phyloP scores from a whole-genome alignment of 30 jellyfish, hydroid and myxozoan species.

The Aurelia aurita complex sp. Pacific region DNA sequence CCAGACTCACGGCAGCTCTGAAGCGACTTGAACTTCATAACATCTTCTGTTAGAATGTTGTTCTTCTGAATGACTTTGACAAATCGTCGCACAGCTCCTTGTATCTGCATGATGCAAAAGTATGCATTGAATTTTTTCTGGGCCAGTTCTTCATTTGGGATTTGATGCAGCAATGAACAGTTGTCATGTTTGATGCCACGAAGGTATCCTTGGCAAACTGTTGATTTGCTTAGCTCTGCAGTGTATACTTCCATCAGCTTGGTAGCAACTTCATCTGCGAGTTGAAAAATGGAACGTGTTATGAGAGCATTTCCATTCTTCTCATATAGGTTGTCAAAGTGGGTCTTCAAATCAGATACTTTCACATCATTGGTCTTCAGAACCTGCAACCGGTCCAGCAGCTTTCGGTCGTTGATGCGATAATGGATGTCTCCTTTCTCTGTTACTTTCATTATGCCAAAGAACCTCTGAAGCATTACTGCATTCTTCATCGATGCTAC shows the following conservation, averaged over 20 bases:
- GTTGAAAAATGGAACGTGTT: background rate
- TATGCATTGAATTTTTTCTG: constrained; percentile 34
- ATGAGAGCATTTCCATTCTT: constrained; percentile 18
- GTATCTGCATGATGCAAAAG: constrained; percentile 38
- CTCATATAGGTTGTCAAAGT: constrained; percentile 3
- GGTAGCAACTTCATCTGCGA: constrained; percentile 7
- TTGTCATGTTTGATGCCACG: constrained; percentile 35
- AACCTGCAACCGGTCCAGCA: constrained; percentile 2
- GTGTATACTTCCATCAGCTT: constrained; percentile 16
- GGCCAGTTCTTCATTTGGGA: constrained; percentile 13
- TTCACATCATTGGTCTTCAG: background rate
- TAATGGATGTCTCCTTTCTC: constrained; percentile 1
- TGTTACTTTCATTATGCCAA: constrained; percentile 34
- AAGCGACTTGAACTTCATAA: background rate
- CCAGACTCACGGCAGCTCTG: background rate
- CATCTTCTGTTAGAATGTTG: background rate
- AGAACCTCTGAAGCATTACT: constrained; percentile 26
- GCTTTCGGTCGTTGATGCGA: constrained; percentile 15
- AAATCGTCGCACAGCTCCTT: constrained; percentile 21
- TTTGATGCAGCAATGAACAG: constrained; percentile 17
- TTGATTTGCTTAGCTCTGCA: background rate
- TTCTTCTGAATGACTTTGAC: constrained; percentile 3
- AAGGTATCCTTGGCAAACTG: constrained; percentile 13
- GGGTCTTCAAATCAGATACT: background rate
- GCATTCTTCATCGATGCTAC: constrained; percentile 4